A percentile compares a stretch with the other conserved stretches of the same genome.
Conservation (phyloP, 2,888 invertebrate genomes). For the Oligia strigilis region DNA sequence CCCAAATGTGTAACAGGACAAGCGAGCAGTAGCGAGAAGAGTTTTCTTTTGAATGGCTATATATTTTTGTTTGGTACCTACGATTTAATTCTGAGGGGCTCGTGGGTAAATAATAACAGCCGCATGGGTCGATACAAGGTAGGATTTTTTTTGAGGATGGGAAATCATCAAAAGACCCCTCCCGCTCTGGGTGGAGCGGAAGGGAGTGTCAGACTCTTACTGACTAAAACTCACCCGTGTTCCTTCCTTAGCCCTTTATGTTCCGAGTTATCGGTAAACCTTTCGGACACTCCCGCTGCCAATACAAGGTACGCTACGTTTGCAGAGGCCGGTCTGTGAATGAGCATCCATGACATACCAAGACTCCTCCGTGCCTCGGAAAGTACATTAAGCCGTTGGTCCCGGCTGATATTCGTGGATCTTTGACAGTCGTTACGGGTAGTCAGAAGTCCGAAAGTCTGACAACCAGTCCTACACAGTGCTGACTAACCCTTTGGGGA, state of each 20-base stretch:
- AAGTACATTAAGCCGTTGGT: not conserved
- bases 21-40: slow-evolving; percentile 2
- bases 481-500: not conserved
- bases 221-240: too few species aligned
- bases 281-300: too few species aligned
- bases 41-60: slow-evolving; percentile 22
- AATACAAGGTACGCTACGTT: not conserved
- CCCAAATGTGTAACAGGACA: slow-evolving; percentile 40
- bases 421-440: not conserved
- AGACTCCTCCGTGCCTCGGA: not conserved
- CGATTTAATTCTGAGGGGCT: not conserved
- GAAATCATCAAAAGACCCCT: too few species aligned
- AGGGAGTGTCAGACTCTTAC: too few species aligned
- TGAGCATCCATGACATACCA: not conserved
- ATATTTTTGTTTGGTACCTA: slow-evolving; percentile 26
- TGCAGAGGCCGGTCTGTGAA: not conserved
- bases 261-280: too few species aligned
- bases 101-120: not conserved
- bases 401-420: not conserved
- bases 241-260: too few species aligned
- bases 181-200: too few species aligned
- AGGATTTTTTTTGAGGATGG: too few species aligned
- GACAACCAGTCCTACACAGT: not conserved
- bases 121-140: not conserved
- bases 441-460: not conserved